Evolutionary conservation across 2,888 invertebrate species (phyloP).

Genomic region (Synanthedon vespiformis): DNA sequence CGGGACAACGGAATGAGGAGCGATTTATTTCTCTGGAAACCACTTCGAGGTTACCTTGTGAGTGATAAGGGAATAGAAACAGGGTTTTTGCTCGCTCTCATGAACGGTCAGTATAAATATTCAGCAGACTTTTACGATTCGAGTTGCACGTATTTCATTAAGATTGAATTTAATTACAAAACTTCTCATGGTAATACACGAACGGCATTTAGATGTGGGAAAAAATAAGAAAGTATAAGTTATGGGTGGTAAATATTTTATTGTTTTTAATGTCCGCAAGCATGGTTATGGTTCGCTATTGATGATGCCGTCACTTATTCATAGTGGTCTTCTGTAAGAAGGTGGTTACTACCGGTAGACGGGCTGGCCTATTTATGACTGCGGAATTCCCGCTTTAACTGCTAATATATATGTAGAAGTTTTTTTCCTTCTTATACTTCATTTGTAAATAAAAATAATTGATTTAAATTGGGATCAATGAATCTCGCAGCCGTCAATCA

Average conservation of each 20-base stretch:
- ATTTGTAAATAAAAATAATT: constrained; percentile 1
- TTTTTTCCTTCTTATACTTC: neutral
- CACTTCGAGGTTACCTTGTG: constrained; percentile 19
- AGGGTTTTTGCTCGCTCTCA: constrained; percentile 1
- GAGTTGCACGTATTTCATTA: neutral
- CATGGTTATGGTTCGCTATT: too few relatives aligned
- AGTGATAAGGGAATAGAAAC: constrained; percentile 22
- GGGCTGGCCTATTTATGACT: too few relatives aligned
- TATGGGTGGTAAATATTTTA: neutral
- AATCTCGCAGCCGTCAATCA: constrained; percentile 8
- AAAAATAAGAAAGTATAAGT: neutral
- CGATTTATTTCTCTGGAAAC: constrained; percentile 33
- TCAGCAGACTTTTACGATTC: neutral
- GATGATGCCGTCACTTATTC: too few relatives aligned
- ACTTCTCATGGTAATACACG: neutral
- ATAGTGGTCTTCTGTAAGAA: too few relatives aligned
- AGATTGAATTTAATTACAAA: neutral
- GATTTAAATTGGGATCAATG: constrained; percentile 6
- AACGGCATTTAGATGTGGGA: neutral
- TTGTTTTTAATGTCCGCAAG: too few relatives aligned
- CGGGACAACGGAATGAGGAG: constrained; percentile 35
- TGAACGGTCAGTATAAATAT: neutral
- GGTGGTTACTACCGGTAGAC: too few relatives aligned
- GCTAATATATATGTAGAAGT: too few relatives aligned
- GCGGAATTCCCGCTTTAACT: too few relatives aligned